phyloP scores from a whole-genome alignment of 1,140 invertebrate species.

The Vanessa tameamea region DNA sequence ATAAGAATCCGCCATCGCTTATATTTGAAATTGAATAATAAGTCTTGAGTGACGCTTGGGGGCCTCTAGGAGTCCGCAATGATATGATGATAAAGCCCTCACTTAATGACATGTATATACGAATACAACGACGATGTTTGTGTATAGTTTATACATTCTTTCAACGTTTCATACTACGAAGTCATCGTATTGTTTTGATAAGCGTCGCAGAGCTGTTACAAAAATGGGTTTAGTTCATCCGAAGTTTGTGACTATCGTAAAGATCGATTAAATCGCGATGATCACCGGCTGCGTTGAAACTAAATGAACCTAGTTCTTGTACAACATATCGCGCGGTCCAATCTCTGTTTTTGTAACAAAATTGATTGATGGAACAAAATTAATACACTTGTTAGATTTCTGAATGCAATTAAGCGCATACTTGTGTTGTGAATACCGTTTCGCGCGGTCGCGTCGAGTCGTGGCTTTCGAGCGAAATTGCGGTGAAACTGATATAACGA shows the following conservation, averaged over 20 bases:
- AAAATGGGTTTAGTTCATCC: no score
- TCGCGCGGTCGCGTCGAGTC: conserved; percentile 61
- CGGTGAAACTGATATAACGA: conserved; percentile 72
- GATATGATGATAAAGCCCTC: conserved; percentile 42
- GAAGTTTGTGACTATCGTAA: no score
- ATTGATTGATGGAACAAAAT: conserved; percentile 59
- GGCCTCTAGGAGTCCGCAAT: conserved; percentile 56
- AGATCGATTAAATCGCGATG: no score
- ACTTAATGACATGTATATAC: conserved; percentile 27
- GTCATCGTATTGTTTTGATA: background rate
- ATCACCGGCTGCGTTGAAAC: background rate
- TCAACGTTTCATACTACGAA: background rate
- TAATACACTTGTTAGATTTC: conserved; percentile 63
- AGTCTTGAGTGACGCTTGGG: conserved; percentile 56
- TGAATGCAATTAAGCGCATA: conserved; percentile 72
- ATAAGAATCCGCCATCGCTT: conserved; percentile 33
- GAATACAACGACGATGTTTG: conserved; percentile 15
- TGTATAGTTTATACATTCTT: background rate
- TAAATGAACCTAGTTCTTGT: conserved; percentile 1
- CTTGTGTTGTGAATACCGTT: conserved; percentile 64
- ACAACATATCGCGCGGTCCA: conserved; percentile 43
- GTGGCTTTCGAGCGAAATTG: conserved; percentile 72
- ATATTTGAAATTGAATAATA: conserved; percentile 32
- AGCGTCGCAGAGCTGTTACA: no score
- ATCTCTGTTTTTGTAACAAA: conserved; percentile 53